A percentile compares a stretch with the other conserved stretches of the same genome.
phyloP scores from a whole-genome alignment of 2,113 vertebrate species.

The Phycodurus eques region DNA sequence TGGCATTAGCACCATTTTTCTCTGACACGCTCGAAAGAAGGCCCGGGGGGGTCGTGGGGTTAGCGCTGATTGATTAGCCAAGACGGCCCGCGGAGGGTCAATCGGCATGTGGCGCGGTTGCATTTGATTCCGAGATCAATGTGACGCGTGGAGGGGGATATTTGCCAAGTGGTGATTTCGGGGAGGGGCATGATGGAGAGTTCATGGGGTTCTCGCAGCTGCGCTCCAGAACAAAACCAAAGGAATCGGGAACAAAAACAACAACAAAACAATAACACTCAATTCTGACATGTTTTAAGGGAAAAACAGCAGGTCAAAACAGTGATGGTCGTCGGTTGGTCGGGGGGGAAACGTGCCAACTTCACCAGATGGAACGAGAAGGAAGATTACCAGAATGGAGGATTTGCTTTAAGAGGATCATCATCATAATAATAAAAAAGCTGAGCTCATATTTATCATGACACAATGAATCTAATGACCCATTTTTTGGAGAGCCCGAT shows the following conservation, averaged over 20 bases:
- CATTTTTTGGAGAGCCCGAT: not conserved
- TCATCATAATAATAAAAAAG: slow-evolving; percentile 31
- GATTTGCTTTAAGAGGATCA: slow-evolving; percentile 60
- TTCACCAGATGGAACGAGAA: slow-evolving; percentile 44
- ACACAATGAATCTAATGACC: not conserved
- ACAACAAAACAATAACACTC: slow-evolving; percentile 26
- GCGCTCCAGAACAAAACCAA: slow-evolving; percentile 44
- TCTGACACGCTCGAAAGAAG: slow-evolving; percentile 16
- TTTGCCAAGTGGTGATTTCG: not conserved
- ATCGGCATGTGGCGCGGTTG: not conserved
- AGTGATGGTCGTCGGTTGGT: slow-evolving; percentile 2
- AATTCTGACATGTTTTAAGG: not conserved
- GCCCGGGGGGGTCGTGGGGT: not conserved
- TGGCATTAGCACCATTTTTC: slow-evolving; percentile 43
- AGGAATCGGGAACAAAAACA: not conserved
- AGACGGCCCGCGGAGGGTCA: not conserved
- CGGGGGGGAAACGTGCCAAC: slow-evolving; percentile 25
- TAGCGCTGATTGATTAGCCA: not conserved
- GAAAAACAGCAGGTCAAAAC: slow-evolving; percentile 19
- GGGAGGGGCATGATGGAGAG: slow-evolving; percentile 36
- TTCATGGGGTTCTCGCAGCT: slow-evolving; percentile 53
- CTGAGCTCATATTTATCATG: slow-evolving; percentile 1
- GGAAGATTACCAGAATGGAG: slow-evolving; percentile 52
- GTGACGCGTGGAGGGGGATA: not conserved
- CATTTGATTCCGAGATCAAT: not conserved